Base-by-base conservation (phyloP, 2,888 invertebrate genomes). In the Gandaritis pyraliata region DNA sequence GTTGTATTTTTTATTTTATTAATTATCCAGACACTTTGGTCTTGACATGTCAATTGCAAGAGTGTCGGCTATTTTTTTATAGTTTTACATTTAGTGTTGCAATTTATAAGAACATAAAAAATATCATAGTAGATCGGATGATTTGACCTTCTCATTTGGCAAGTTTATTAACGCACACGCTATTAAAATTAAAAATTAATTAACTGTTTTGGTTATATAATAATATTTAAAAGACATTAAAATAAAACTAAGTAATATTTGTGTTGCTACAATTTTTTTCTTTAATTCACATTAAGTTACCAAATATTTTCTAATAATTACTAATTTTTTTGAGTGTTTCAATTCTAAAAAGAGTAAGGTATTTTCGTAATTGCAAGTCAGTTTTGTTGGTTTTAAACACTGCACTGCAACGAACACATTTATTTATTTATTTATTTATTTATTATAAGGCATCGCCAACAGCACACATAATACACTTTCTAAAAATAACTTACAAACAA, bases 11-110 rank as follows among this genome's bases (percentile, higher is more conserved):
- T 50, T 45, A 2, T 41, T 13, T 38, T 39, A 59, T 47, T 48
- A 49, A 59, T 49, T 58, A 41, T 33, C 8, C 3, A 29, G 30
- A 53, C 18, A 48, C 48, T 33, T 58, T 47, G 41, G 30, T 48
- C 43, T 49, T 58, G 57, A 58, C 46, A 23, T 41, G 53, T 45
- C 53, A 58, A 58, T 62, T 54, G 48, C 45, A 33, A 36, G 43
- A 61, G 38, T 49, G 57, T 30, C 39, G 18, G 41, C 23, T 11
- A 36, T 30, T 51, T 51, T 61, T 51, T 38, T 12, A 10, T 36
- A 36, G 41, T 49, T 33, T 33, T 50, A 49, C 33, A 49, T 43
- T 58, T 54, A 43, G 41, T 18, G 39, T 33, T 43, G 48, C 43
- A 53, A 43, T 53, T 48, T 43, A 48, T 48, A 53, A n/a, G 15